Percentiles rank a stretch among this genome's conserved stretches.
Conservation (phyloP, 2,888 invertebrate genomes). For the Lasioglossum zephyrum region DNA sequence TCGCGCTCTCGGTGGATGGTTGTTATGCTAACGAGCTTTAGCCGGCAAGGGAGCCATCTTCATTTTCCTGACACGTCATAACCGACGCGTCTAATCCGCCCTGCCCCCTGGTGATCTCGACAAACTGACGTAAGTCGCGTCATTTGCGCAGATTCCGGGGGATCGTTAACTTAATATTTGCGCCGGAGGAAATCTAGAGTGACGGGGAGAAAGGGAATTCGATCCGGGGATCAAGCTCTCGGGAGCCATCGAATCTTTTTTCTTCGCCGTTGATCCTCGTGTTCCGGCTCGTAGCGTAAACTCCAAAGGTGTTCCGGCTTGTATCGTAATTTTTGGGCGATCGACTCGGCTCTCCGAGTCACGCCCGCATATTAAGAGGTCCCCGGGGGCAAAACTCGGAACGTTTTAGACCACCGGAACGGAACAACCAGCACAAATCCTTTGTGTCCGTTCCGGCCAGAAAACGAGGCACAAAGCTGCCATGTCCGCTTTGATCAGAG, state of each 20-base stretch:
- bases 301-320: not conserved
- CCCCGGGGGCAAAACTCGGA: not conserved
- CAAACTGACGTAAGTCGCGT: conserved; percentile 5
- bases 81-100: conserved; percentile 9
- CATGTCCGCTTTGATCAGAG: not conserved
- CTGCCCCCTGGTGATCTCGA: not conserved
- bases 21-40: conserved; percentile 17
- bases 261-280: not conserved
- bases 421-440: not conserved
- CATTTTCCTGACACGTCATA: conserved; percentile 17
- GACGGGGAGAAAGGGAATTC: not conserved
- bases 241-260: not conserved
- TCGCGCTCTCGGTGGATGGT: not conserved
- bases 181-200: not conserved
- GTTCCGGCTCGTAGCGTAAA: not conserved
- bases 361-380: not conserved
- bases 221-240: not conserved
- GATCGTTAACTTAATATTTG: conserved; percentile 12
- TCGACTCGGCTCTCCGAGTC: not conserved
- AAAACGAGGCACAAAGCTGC: not conserved
- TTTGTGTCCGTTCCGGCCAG: not conserved
- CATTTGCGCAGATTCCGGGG: not conserved
- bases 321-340: not conserved
- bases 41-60: conserved; percentile 11
- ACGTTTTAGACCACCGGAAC: not conserved